Conservation (phyloP, 2,888 invertebrate species). For the Herminia tarsipennalis region DNA sequence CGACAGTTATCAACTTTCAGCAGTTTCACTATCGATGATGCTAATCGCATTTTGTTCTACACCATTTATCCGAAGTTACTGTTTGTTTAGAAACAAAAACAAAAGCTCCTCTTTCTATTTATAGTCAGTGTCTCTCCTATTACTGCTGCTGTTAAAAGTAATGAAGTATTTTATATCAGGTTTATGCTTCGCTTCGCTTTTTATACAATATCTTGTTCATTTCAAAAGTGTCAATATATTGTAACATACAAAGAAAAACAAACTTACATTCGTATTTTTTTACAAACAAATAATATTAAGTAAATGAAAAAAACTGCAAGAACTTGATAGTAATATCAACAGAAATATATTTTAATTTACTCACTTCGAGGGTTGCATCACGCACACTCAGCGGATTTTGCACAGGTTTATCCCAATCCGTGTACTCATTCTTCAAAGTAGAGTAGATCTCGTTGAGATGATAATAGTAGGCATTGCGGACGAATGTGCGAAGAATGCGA, state of each 20-base stretch:
- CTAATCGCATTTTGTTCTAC: slow-evolving; percentile 29
- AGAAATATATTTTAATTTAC: slow-evolving; percentile 6
- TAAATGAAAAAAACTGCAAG: neutral
- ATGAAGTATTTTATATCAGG: too few relatives aligned
- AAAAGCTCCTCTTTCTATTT: slow-evolving; percentile 16
- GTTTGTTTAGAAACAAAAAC: slow-evolving; percentile 23
- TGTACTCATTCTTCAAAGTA: slow-evolving; percentile 97
- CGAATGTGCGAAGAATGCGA: slow-evolving; percentile 95
- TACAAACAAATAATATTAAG: neutral
- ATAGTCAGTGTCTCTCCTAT: slow-evolving; percentile 14
- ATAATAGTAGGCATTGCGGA: slow-evolving; percentile 97
- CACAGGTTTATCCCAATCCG: slow-evolving; percentile 96
- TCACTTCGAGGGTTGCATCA: slow-evolving; percentile 91
- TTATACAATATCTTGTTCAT: too few relatives aligned
- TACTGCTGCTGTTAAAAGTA: slow-evolving; percentile 4
- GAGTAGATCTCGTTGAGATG: slow-evolving; percentile 98
- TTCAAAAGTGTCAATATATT: too few relatives aligned
- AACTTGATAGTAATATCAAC: neutral
- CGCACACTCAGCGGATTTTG: slow-evolving; percentile 94
- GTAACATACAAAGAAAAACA: too few relatives aligned
- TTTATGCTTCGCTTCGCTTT: too few relatives aligned
- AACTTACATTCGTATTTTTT: too few relatives aligned
- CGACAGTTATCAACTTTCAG: slow-evolving; percentile 50
- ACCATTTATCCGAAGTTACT: slow-evolving; percentile 6
- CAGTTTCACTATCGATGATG: slow-evolving; percentile 27